Percentiles rank a stretch among this genome's conserved stretches.
Conservation (phyloP, 1,140 invertebrate genomes). For the Gonioctena quinquepunctata region DNA sequence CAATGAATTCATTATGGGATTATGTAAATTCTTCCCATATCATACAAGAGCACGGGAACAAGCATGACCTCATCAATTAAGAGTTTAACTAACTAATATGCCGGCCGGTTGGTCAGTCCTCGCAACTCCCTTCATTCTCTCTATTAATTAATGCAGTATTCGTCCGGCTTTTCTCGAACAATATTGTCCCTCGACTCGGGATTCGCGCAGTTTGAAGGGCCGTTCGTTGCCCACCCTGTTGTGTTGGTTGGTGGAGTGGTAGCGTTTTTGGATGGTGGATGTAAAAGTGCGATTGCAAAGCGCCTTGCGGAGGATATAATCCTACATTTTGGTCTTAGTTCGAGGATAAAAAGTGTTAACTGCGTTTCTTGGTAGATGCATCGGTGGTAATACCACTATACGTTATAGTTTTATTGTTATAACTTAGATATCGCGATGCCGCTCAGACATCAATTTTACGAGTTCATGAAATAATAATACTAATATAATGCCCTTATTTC, state of each 20-base stretch:
- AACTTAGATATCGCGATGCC: too few relatives aligned
- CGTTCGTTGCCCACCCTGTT: not conserved
- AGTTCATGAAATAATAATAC: too few relatives aligned
- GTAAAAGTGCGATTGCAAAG: too few relatives aligned
- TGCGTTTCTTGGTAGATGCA: too few relatives aligned
- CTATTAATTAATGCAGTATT: slow-evolving; percentile 18
- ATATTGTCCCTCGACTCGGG: not conserved
- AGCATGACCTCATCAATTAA: slow-evolving; percentile 28
- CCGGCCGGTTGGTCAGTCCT: not conserved
- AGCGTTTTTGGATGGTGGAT: not conserved
- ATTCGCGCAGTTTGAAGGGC: not conserved
- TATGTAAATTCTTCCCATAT: not conserved
- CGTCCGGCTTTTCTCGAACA: not conserved
- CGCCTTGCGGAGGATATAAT: too few relatives aligned
- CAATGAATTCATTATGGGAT: too few relatives aligned
- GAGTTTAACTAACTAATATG: slow-evolving; percentile 7
- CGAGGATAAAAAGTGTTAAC: too few relatives aligned
- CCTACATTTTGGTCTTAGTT: too few relatives aligned
- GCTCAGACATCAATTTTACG: too few relatives aligned
- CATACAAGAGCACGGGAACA: slow-evolving; percentile 10
- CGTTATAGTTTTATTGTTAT: too few relatives aligned
- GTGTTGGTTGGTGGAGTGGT: not conserved
- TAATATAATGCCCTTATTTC: too few relatives aligned
- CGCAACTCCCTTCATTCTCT: slow-evolving; percentile 3
- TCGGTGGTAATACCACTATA: too few relatives aligned